Evolutionary conservation across 2,113 vertebrate species (phyloP).

Genomic region (Pterocles orientalis): DNA sequence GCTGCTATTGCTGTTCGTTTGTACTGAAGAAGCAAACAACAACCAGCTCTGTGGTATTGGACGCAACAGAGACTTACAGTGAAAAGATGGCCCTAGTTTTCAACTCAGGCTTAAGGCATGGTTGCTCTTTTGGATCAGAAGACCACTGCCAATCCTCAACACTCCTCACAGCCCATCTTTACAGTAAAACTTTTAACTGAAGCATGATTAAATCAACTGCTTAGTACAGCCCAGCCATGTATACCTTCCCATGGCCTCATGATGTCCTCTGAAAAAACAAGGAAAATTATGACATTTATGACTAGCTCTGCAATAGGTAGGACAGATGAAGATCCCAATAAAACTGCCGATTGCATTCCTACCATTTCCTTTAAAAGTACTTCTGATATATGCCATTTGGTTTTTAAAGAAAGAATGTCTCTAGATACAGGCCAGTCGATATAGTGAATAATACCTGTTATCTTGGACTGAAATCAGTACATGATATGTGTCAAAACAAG

Average conservation of each 20-base stretch:
- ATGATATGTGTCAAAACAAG: not conserved
- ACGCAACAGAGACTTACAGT: not conserved
- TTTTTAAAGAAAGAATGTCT: not conserved
- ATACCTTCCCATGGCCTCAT: not conserved
- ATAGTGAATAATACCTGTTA: not conserved
- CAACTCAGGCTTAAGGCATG: rapidly evolving
- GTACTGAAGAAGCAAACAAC: not conserved
- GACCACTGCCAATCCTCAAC: not conserved
- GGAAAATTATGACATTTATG: not conserved
- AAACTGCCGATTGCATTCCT: not conserved
- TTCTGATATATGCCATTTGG: rapidly evolving
- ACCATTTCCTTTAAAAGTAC: not conserved
- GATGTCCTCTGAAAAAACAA: not conserved
- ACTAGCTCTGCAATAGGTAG: not conserved
- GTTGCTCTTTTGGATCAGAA: not conserved
- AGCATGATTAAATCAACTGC: not conserved
- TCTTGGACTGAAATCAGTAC: not conserved
- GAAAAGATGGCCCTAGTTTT: not conserved
- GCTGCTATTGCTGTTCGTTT: not conserved
- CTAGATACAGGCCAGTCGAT: not conserved
- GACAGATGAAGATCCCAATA: not conserved
- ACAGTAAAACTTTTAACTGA: not conserved
- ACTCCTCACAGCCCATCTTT: not conserved
- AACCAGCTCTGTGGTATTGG: not conserved
- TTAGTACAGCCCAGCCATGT: not conserved